These are phyloP conservation scores for Aramus guarauna DNA, from an alignment of 2,113 vertebrate genomes.

Conservation along the genomic window DNA sequence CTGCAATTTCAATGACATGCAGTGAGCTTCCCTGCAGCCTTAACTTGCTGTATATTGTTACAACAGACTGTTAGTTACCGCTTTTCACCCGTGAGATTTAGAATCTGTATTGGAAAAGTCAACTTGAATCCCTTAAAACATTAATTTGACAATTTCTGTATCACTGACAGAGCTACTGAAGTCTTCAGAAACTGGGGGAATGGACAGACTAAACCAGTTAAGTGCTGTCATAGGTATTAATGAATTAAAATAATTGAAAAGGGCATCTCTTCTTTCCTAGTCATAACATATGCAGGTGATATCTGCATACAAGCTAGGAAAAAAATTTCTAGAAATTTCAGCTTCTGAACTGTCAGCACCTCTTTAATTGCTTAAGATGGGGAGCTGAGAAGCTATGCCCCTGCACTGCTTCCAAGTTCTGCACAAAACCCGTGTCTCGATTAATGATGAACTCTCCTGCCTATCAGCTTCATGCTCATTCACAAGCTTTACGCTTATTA, in stretches of 20 bases:
- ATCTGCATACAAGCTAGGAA: background rate
- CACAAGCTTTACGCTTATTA: slow-evolving; percentile 27
- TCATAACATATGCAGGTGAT: background rate
- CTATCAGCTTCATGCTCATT: slow-evolving; percentile 57
- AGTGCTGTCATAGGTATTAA: background rate
- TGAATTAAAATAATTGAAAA: background rate
- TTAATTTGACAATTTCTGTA: background rate
- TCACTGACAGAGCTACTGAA: background rate
- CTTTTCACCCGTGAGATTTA: background rate
- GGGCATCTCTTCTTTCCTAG: background rate
- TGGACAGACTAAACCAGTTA: background rate
- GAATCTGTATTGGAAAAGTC: background rate
- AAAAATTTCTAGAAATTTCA: background rate
- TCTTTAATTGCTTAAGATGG: slow-evolving; percentile 13
- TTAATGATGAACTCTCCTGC: slow-evolving; percentile 46
- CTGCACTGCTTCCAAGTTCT: background rate
- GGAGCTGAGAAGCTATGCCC: background rate
- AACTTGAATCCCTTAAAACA: background rate
- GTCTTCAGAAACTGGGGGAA: background rate
- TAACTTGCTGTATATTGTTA: background rate
- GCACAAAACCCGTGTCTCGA: slow-evolving; percentile 16
- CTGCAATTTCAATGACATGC: background rate
- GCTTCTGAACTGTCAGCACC: background rate
- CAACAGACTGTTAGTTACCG: background rate
- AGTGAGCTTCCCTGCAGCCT: background rate